Conservation (phyloP, 2,113 vertebrate species). For the Microcebus lehilahytsara region DNA sequence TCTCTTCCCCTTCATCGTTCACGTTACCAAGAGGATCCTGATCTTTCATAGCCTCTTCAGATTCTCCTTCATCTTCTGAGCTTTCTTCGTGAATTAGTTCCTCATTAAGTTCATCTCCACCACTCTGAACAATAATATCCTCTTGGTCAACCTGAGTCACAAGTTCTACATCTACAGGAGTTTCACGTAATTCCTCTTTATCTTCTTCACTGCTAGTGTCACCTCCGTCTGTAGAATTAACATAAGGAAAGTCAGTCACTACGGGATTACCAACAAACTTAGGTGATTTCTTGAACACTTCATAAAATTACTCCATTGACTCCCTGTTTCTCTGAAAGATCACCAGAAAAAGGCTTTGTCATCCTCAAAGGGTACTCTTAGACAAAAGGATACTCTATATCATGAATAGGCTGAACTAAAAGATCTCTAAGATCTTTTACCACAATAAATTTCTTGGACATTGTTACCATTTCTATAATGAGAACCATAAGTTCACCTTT, state of each 20-base stretch:
- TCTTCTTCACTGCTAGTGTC: slow-evolving; percentile 76
- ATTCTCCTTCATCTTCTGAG: slow-evolving; percentile 75
- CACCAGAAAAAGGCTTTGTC: background rate
- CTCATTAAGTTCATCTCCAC: background rate
- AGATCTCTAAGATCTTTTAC: background rate
- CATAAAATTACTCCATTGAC: background rate
- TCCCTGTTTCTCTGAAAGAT: background rate
- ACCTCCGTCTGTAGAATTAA: slow-evolving; percentile 49
- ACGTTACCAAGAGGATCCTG: slow-evolving; percentile 61
- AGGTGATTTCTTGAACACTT: background rate
- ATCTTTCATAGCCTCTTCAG: slow-evolving; percentile 69
- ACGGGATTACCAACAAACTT: background rate
- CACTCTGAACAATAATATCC: background rate
- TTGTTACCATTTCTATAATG: background rate
- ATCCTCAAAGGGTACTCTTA: background rate
- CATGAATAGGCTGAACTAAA: background rate
- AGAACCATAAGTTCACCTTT: slow-evolving; percentile 5
- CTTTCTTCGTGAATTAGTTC: slow-evolving; percentile 69
- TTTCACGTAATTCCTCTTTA: slow-evolving; percentile 72
- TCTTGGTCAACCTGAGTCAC: background rate
- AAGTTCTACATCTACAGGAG: slow-evolving; percentile 31
- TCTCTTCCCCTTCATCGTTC: slow-evolving; percentile 74
- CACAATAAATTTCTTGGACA: slow-evolving; percentile 1
- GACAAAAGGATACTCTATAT: background rate
- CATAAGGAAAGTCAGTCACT: slow-evolving; percentile 7